Base-by-base conservation (phyloP, 2,113 vertebrate genomes). In the Sebastes schlegelii region DNA sequence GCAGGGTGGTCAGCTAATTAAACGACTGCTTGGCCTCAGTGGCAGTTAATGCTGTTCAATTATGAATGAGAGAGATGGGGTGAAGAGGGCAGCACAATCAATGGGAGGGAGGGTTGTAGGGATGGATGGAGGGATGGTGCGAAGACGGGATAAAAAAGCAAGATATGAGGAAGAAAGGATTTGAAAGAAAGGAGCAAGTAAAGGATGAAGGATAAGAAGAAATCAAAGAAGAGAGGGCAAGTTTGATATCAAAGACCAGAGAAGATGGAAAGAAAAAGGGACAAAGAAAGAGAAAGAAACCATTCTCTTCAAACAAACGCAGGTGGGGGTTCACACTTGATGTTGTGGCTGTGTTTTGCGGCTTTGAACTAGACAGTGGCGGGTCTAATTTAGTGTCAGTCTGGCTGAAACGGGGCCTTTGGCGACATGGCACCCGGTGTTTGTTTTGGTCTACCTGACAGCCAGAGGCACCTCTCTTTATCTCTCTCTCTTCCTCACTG, bases 21-120 rank as follows among this genome's bases (percentile, higher is more conserved):
- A 92, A 89, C 68, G 67, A 77, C 77, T 76, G 84, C 81, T 88
- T 62, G 79, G 89, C 84, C 90, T 87, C 87, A 64, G 86, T 77
- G 3, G 89, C 91, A 82, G 91, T 93, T 94, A 91, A 91, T 93
- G 88, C 91, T 90, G 85, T 78, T 93, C 92, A 94, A 94, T 94
- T 92, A 93, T 93, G 87, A 94, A 94, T 91, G 91, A 89, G 89
- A 81, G 63, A 74, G 80, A 84, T 0, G 77, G 77, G 89, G 88
- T 87, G 88, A 91, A 90, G 88, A 89, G 80, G 90, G 81, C 86
- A 91, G 79, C 52, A 23, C 69, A 64, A 91, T 92, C 92, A 80
- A 91, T 93, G 79, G 52, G 46, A 61, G 72, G 75, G 77, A 69
- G 45, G 61, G 74, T 10, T 72, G 67, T 14, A 51, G 12, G 65